Base-by-base conservation (phyloP, 2,113 vertebrate genomes). In the Ifrita kowaldi region DNA sequence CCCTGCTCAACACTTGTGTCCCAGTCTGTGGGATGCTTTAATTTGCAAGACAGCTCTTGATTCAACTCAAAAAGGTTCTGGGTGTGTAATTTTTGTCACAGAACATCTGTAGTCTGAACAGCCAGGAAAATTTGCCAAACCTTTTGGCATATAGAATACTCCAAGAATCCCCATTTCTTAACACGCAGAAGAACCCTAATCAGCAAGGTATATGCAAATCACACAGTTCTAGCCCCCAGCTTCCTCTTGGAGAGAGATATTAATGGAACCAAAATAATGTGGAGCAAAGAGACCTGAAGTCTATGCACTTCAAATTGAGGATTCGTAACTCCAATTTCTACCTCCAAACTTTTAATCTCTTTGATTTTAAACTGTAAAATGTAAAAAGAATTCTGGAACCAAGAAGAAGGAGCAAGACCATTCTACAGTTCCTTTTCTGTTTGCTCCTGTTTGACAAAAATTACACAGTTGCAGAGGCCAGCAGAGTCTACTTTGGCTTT, bases 21-120 rank as follows among this genome's bases (percentile, higher is more conserved):
- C 4, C 26, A 35, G 0, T 24, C 5, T 67, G 7, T 8, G 17
- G 5, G 6, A 4, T 8, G 13, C 6, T 86, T 73, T 53, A 44
- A 23, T 64, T 74, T 81, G 47, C 30, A 70, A 55, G 16, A 27
- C 1, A 2, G 6, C 10, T 78, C 28, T 35, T 77, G 37, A 50
- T 47, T 50, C 4, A 22, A n/a, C 9, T 74, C 4, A 81, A 17
- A 63, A 84, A 17, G n/a, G 0, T 64, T 69, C 26, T n/a, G 7
- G 5, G 10, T 53, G 6, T 62, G 7, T 42, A 41, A 27, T 16
- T 81, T 59, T 69, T 50, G 2, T 78, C 56, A 64, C 27, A 76
- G 44, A 85, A 27, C 2, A 1, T 30, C 53, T 62, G 11, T 62
- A 57, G 24, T 46, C 13, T 63, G 10, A 90, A 42, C 3, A 70